Percentiles rank a stretch among this genome's conserved stretches.
These are phyloP conservation scores for Leptodactylus fallax DNA, from an alignment of 2,797 vertebrate species.

Conservation along the genomic window DNA sequence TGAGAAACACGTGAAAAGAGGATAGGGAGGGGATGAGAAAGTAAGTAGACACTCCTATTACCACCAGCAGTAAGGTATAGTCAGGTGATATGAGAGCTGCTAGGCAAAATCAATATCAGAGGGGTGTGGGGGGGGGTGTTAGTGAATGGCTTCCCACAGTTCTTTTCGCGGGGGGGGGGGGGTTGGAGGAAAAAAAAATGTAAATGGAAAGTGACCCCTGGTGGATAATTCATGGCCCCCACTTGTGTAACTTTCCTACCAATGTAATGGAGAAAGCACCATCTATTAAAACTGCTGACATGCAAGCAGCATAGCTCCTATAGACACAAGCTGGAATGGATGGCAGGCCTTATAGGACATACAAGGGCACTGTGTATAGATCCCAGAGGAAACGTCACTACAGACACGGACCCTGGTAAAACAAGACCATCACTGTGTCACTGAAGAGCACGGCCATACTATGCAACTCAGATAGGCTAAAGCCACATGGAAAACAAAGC, in stretches of 20 bases:
- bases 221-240: neutral
- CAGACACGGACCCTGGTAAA: no score
- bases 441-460: no score
- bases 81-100: neutral
- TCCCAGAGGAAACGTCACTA: no score
- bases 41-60: neutral
- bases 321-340: neutral
- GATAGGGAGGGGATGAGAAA: neutral
- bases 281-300: neutral
- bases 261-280: neutral
- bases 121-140: neutral
- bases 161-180: neutral
- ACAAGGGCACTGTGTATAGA: no score
- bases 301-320: neutral
- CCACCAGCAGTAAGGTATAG: neutral
- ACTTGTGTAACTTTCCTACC: neutral
- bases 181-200: neutral
- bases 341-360: no score
- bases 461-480: no score
- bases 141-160: constrained; percentile 24
- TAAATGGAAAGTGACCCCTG: neutral
- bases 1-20: constrained; percentile 21
- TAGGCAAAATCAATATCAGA: neutral
- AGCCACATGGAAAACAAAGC: no score
- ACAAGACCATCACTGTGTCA: no score